Conservation (phyloP, 2,113 vertebrate genomes). For the Synodontis membranacea region DNA sequence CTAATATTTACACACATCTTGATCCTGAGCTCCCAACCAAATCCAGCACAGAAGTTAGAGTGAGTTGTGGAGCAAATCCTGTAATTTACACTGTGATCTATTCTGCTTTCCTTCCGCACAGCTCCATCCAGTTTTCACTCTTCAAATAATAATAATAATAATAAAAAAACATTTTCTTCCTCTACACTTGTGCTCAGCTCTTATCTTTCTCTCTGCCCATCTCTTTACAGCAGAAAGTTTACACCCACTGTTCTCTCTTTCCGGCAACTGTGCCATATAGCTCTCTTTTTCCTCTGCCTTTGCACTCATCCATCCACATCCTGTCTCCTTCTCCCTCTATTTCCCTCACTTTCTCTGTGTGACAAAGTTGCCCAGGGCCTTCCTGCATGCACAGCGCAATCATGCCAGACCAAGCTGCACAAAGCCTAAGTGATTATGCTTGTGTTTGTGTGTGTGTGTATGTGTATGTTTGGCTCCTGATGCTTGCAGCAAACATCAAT, state of each 20-base stretch:
- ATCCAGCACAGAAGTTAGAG: conserved; percentile 1
- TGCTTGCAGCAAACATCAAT: conserved; percentile 39
- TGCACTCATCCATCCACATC: conserved; percentile 24
- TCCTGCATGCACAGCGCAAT: conserved; percentile 29
- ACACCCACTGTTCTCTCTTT: conserved; percentile 26
- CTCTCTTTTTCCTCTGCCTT: conserved; percentile 8
- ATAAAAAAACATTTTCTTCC: conserved; percentile 9
- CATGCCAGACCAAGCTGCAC: conserved; percentile 33
- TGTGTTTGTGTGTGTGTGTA: conserved; percentile 1
- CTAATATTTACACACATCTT: conserved; percentile 9
- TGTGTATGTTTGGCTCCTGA: background rate
- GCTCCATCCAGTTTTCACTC: conserved; percentile 17
- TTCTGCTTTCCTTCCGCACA: background rate
- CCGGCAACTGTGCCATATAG: background rate
- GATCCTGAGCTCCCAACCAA: conserved; percentile 3
- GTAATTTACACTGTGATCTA: conserved; percentile 7
- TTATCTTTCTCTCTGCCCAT: background rate
- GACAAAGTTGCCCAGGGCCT: conserved; percentile 40
- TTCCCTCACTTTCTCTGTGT: conserved; percentile 1
- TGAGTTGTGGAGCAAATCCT: conserved; percentile 2
- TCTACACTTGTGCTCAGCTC: background rate
- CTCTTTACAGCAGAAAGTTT: background rate
- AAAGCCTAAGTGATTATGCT: conserved; percentile 32
- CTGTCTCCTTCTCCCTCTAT: conserved; percentile 8
- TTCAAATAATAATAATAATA: conserved; percentile 28